Evolutionary conservation across 2,113 vertebrate species (phyloP).

Genomic region (Talpa occidentalis): DNA sequence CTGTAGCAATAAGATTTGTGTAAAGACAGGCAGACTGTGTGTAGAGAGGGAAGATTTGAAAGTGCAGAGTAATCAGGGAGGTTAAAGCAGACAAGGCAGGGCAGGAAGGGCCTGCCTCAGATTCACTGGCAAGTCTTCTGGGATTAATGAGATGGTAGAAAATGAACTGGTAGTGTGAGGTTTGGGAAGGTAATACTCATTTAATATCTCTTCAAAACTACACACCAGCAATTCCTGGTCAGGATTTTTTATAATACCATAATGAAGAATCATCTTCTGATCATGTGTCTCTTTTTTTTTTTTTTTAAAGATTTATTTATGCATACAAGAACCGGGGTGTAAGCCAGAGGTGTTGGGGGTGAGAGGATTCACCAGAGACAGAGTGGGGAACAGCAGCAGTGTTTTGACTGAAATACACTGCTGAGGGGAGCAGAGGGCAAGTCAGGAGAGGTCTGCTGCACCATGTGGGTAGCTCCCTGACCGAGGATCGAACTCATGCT

Average conservation of each 20-base stretch:
- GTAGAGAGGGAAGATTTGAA: background rate
- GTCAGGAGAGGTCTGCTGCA: no score
- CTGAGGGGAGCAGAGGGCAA: no score
- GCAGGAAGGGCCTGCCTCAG: background rate
- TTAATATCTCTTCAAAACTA: background rate
- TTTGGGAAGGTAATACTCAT: background rate
- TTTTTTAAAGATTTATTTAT: no score
- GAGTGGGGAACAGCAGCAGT: no score
- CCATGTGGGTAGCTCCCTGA: no score
- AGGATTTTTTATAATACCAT: background rate
- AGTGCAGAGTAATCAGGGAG: background rate
- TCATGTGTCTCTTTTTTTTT: background rate
- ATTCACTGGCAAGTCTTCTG: background rate
- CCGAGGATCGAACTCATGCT: no score
- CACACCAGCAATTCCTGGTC: background rate
- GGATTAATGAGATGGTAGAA: background rate
- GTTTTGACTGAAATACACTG: no score
- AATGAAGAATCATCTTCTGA: background rate
- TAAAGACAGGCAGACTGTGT: background rate
- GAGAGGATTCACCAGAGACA: no score
- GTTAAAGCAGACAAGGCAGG: background rate
- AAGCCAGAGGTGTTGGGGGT: no score
- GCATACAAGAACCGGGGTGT: no score
- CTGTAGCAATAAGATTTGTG: background rate
- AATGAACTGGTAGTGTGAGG: background rate